Evolutionary conservation across 2,888 invertebrate species (phyloP).

Genomic region (Eudasyphora cyanicolor): DNA sequence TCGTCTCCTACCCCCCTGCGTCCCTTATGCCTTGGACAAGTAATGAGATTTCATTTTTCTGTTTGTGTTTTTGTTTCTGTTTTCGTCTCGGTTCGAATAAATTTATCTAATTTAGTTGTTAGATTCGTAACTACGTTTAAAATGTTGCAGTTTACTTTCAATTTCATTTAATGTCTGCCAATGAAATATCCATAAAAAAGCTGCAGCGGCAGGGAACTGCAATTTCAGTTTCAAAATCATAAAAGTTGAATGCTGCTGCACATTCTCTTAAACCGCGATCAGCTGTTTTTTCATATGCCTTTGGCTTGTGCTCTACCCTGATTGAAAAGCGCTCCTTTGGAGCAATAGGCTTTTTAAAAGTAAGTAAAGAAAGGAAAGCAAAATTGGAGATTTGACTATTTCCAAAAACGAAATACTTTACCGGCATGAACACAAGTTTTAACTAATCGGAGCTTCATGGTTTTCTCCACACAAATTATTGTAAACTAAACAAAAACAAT

Average conservation of each 20-base stretch:
- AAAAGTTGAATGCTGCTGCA: not conserved
- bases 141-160: conserved; percentile 15
- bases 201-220: not conserved
- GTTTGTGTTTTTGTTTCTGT: not conserved
- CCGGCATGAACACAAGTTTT: too few species aligned
- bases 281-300: not conserved
- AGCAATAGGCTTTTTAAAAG: too few species aligned
- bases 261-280: not conserved
- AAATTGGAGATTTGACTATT: too few species aligned
- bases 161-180: conserved; percentile 1
- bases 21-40: not conserved
- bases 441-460: too few species aligned
- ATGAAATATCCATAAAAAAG: not conserved
- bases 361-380: too few species aligned
- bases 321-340: too few species aligned
- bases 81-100: not conserved
- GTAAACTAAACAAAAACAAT: too few species aligned
- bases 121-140: not conserved
- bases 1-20: not conserved
- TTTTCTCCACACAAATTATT: too few species aligned
- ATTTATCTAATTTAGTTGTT: conserved; percentile 6
- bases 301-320: not conserved
- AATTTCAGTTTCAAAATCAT: not conserved
- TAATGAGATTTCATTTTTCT: not conserved
- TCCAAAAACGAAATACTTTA: too few species aligned